These are phyloP conservation scores for Mormyrus proboscirostris DNA, from an alignment of 2,797 vertebrate species.

Conservation along the genomic window DNA sequence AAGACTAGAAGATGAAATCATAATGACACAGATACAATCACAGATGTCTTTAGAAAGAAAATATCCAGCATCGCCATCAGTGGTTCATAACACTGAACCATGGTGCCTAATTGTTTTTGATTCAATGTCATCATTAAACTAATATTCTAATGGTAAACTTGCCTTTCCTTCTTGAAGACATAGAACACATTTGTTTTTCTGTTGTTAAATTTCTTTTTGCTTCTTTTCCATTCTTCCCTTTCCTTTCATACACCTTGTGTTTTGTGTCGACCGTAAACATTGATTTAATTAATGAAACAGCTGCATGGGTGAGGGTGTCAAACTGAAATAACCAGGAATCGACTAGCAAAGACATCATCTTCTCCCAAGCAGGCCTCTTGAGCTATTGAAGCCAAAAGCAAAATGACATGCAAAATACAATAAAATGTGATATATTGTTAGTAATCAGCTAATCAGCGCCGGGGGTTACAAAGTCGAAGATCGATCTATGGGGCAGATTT, in stretches of 20 bases:
- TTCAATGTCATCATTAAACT: background rate
- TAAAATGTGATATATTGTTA: background rate
- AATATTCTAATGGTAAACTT: background rate
- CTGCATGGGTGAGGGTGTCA: background rate
- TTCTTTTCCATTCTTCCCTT: background rate
- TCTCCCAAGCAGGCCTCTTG: background rate
- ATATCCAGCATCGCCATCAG: background rate
- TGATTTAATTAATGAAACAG: background rate
- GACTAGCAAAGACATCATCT: background rate
- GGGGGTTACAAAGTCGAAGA: background rate
- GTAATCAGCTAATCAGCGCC: background rate
- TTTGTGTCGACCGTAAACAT: background rate
- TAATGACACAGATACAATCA: background rate
- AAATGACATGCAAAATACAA: background rate
- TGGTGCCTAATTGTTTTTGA: background rate
- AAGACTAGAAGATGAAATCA: background rate
- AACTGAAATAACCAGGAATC: background rate
- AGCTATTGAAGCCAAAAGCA: background rate
- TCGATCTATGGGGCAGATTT: background rate
- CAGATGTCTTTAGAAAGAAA: background rate
- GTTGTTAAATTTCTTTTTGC: background rate
- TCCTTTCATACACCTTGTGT: background rate
- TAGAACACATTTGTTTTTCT: background rate
- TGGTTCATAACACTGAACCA: background rate
- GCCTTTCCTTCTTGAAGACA: background rate